phyloP scores from a whole-genome alignment of 1,140 invertebrate genomes.

The Trinorchestia longiramus region DNA sequence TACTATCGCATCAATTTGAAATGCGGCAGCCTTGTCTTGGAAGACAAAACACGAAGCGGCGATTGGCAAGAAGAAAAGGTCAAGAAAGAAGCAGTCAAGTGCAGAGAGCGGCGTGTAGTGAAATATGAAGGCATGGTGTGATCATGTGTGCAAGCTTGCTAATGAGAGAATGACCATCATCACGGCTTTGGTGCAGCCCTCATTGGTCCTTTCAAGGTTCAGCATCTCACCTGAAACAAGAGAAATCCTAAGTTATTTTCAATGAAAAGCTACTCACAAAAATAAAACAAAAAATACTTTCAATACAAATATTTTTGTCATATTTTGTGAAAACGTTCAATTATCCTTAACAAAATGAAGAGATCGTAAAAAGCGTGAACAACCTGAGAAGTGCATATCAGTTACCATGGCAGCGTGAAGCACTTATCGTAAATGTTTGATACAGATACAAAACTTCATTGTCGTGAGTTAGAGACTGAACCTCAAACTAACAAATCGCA shows the following conservation, averaged over 20 bases:
- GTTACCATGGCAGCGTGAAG: too few relatives aligned
- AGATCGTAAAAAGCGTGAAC: too few relatives aligned
- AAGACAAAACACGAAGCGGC: neutral
- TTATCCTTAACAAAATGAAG: too few relatives aligned
- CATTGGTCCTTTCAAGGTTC: neutral
- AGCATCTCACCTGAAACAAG: conserved; percentile 33
- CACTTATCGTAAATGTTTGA: too few relatives aligned
- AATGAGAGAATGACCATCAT: neutral
- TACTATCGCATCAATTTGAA: neutral
- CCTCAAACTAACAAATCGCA: too few relatives aligned
- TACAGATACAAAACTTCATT: too few relatives aligned
- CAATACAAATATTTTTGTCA: too few relatives aligned
- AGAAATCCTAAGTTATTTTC: neutral
- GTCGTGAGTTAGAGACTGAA: too few relatives aligned
- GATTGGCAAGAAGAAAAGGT: too few relatives aligned
- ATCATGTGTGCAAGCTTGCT: neutral
- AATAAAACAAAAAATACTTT: too few relatives aligned
- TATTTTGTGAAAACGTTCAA: too few relatives aligned
- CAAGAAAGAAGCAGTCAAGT: neutral
- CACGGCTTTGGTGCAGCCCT: neutral
- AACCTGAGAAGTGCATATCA: too few relatives aligned
- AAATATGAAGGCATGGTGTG: neutral
- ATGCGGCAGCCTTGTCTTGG: neutral
- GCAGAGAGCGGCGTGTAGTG: neutral
- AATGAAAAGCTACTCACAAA: neutral